Evolutionary conservation across 2,888 invertebrate species (phyloP).

Genomic region (Lordiphosa fenestrarum): DNA sequence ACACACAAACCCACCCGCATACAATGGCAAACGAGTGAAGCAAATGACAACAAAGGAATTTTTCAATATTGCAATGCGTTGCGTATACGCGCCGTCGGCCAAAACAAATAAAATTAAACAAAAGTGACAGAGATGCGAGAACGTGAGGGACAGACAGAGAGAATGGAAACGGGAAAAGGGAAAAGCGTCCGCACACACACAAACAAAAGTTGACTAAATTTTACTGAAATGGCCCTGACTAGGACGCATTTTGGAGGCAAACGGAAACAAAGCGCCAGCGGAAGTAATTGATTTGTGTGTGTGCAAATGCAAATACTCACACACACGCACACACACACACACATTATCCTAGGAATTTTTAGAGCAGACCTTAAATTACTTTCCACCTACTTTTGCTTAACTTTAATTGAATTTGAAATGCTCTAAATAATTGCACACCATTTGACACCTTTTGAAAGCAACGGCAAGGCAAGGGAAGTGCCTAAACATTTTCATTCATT

Average conservation of each 20-base stretch:
- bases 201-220: constrained; percentile 23
- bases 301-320: constrained; percentile 33
- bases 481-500: too few relatives aligned
- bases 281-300: constrained; percentile 58
- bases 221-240: constrained; percentile 34
- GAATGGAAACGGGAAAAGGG: constrained; percentile 5
- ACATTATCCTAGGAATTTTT: constrained; percentile 22
- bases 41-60: constrained; percentile 67
- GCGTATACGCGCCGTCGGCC: constrained; percentile 60
- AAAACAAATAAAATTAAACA: constrained; percentile 69
- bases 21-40: constrained; percentile 2
- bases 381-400: constrained; percentile 1
- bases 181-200: neutral
- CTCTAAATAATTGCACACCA: too few relatives aligned
- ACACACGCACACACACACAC: constrained; percentile 19
- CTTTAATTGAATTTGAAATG: constrained; percentile 1
- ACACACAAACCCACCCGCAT: neutral
- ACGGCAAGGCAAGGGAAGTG: too few relatives aligned
- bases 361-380: neutral
- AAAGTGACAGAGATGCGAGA: constrained; percentile 45
- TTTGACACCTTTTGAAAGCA: too few relatives aligned
- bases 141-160: constrained; percentile 10
- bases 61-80: constrained; percentile 67
- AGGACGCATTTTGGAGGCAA: constrained; percentile 37
- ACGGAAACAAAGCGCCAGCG: constrained; percentile 63